Percentiles rank a stretch among this genome's conserved stretches.
phyloP scores from a whole-genome alignment of 2,888 invertebrate genomes.

The Heliothis peltigera region DNA sequence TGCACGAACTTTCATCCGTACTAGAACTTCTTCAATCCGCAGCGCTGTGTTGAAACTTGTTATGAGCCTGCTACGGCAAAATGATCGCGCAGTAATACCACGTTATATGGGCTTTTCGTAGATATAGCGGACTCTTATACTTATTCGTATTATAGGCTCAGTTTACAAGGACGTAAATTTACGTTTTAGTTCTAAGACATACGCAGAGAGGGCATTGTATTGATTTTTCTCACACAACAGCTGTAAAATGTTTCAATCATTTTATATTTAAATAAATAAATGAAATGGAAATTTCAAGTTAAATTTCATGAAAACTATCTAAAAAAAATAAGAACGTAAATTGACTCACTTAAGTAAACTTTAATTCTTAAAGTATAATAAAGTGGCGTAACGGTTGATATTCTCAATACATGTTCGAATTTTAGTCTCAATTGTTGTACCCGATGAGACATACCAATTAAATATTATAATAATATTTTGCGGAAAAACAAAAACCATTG shows the following conservation, averaged over 20 bases:
- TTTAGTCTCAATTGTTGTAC: too few relatives aligned
- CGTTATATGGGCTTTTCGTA: constrained; percentile 2
- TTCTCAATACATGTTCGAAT: too few relatives aligned
- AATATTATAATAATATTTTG: too few relatives aligned
- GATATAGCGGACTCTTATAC: constrained; percentile 42
- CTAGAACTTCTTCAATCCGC: constrained; percentile 60
- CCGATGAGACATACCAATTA: too few relatives aligned
- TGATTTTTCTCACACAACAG: constrained; percentile 1
- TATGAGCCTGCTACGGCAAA: constrained; percentile 63
- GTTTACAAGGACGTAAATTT: constrained; percentile 62
- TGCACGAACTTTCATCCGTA: not conserved
- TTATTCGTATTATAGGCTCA: constrained; percentile 45
- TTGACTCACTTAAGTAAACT: too few relatives aligned
- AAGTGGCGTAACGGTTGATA: too few relatives aligned
- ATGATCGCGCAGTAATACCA: constrained; percentile 27
- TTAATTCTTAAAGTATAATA: too few relatives aligned
- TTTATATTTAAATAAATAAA: too few relatives aligned
- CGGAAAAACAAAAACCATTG: too few relatives aligned
- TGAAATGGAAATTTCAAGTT: too few relatives aligned
- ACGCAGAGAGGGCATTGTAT: constrained; percentile 65
- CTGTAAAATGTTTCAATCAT: constrained; percentile 2
- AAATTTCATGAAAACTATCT: too few relatives aligned
- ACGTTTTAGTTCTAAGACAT: constrained; percentile 64
- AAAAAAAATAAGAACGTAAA: too few relatives aligned
- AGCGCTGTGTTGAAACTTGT: constrained; percentile 63